These are phyloP conservation scores for Corythoichthys haematopterus DNA, from an alignment of 2,113 vertebrate species.

Conservation along the genomic window DNA sequence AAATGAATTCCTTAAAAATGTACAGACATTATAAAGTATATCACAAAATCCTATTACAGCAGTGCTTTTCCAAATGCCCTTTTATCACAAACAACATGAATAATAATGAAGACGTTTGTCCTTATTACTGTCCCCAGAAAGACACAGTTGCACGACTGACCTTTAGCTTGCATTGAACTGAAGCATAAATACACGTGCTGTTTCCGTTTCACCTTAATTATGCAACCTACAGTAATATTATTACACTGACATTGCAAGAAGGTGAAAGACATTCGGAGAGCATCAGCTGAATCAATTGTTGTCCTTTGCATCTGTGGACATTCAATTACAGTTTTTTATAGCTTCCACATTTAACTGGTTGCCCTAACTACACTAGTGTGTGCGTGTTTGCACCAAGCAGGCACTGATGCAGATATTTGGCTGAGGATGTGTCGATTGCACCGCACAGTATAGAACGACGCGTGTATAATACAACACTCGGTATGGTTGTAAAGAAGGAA, in stretches of 20 bases:
- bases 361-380: constrained; percentile 39
- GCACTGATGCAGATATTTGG: constrained; percentile 74
- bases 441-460: constrained; percentile 31
- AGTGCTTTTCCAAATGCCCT: constrained; percentile 59
- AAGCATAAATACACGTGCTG: constrained; percentile 19
- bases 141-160: constrained; percentile 1
- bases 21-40: constrained; percentile 61
- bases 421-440: constrained; percentile 50
- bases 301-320: constrained; percentile 47
- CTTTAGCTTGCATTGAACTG: constrained; percentile 29
- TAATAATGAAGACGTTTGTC: constrained; percentile 21
- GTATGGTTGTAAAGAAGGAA: constrained; percentile 46
- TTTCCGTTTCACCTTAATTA: constrained; percentile 21
- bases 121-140: constrained; percentile 10
- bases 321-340: constrained; percentile 24
- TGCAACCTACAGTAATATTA: constrained; percentile 28
- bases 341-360: constrained; percentile 47
- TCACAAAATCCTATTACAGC: constrained; percentile 56
- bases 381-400: constrained; percentile 65
- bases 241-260: constrained; percentile 46
- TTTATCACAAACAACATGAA: constrained; percentile 45
- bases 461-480: constrained; percentile 46
- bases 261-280: constrained; percentile 39
- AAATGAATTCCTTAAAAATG: constrained; percentile 52
- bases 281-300: constrained; percentile 45